A percentile compares a stretch with the other conserved stretches of the same genome.
Conservation (phyloP, 2,113 vertebrate genomes). For the Haplotaxodon microlepis region DNA sequence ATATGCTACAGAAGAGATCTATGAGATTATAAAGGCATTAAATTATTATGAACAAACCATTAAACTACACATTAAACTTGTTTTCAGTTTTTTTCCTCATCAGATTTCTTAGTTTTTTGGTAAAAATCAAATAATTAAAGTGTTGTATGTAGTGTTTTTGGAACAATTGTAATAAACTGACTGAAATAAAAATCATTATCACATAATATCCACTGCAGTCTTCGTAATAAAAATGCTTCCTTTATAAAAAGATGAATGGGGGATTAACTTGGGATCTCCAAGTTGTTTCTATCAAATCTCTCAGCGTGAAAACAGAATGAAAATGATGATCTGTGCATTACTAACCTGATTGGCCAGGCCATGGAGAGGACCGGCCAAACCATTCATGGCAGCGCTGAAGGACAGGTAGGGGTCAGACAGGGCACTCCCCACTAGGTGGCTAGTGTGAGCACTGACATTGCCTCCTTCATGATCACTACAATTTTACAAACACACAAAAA, state of each 20-base stretch:
- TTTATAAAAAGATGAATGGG: background rate
- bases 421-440: conserved; percentile 90
- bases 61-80: background rate
- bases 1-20: background rate
- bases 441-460: conserved; percentile 94
- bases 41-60: background rate
- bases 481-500: background rate
- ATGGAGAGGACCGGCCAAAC: conserved; percentile 90
- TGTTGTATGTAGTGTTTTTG: background rate
- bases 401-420: conserved; percentile 91
- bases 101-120: background rate
- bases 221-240: background rate
- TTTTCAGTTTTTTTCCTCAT: background rate
- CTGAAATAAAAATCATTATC: background rate
- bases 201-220: background rate
- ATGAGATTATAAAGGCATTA: background rate
- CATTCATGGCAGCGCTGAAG: conserved; percentile 94
- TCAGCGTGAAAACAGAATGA: background rate
- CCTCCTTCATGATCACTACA: conserved; percentile 93
- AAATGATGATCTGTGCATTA: background rate
- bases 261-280: background rate
- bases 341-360: conserved; percentile 95
- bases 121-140: background rate
- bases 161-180: background rate
- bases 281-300: background rate